Evolutionary conservation across 2,888 invertebrate genomes (phyloP), one percentile per base, ranked within the genome.

Genomic region (Cyclophora albipunctata): DNA sequence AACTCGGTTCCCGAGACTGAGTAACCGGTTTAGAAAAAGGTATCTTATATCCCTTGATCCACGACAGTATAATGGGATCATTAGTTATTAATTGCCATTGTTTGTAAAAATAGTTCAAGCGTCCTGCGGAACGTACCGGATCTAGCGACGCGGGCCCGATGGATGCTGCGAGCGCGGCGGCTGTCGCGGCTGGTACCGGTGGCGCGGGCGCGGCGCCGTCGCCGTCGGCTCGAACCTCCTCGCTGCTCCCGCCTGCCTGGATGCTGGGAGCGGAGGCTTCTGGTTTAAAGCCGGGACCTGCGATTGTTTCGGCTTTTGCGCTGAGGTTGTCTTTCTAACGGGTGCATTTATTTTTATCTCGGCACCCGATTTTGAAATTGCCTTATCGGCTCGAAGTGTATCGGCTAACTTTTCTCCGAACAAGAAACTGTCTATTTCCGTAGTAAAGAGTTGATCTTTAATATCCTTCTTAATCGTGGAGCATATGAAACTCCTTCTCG

Each of bases 401-500:
- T 45, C 49, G 7, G 45, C 41, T 5, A 42, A 34, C 34, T 45
- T 40, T 41, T 49, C 45, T 45, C 49, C 49, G 41, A 49, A 49
- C 20, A 49, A 42, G 34, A 34, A 44, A 6, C n/a, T 42, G 40
- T 49, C 49, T 33, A 37, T 37, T 43, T 44, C 44, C 6, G 44
- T 46, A 7, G 34, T 34, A 7, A 6, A n/a, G 35, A 47, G 7
- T 2, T 61, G 60, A 3, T 64, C 62, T 43, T 53, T 60, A 41
- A 58, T 40, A 4, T 62, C 61, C 34, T 57, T 58, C 45, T 62
- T 66, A 0, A 64, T 35, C 3, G 47, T 37, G 35, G 7, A 50
- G 0, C 56, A 7, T 2, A 59, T 40, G 34, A 59, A 62, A 40
- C 53, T 53, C 6, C 60, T 41, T 41, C 59, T 46, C 0, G 52